Conservation (phyloP, 2,888 invertebrate species). For the Marronus borbonicus region DNA sequence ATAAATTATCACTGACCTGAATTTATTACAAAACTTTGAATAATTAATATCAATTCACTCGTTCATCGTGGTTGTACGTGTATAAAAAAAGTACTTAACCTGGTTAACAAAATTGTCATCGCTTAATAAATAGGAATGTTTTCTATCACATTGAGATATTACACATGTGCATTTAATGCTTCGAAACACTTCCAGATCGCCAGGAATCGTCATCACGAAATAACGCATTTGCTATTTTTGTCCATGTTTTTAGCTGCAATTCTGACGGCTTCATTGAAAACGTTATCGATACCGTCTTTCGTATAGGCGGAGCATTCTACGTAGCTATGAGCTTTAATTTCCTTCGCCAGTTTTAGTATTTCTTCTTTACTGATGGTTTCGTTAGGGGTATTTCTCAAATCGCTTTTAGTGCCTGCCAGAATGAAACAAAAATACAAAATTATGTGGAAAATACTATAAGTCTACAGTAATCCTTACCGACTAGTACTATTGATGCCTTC, state of each 20-base stretch:
- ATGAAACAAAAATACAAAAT: neutral
- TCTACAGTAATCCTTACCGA: conserved; percentile 36
- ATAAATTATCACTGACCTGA: neutral
- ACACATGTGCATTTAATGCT: neutral
- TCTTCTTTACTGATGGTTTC: conserved; percentile 37
- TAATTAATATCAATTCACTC: neutral
- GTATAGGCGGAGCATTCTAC: conserved; percentile 65
- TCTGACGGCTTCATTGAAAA: conserved; percentile 64
- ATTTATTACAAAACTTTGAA: neutral
- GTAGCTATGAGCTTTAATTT: conserved; percentile 61
- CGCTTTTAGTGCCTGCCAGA: conserved; percentile 31
- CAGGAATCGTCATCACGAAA: conserved; percentile 2
- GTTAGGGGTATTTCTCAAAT: conserved; percentile 20
- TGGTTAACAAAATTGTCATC: too few species aligned
- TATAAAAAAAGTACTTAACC: neutral
- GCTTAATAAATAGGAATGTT: neutral
- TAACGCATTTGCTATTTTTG: conserved; percentile 16
- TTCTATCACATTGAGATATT: conserved; percentile 2
- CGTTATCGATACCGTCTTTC: conserved; percentile 61
- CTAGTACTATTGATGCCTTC: conserved; percentile 44
- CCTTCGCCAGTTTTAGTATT: conserved; percentile 26
- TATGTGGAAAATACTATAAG: neutral
- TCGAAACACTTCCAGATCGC: neutral
- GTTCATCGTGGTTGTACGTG: neutral
- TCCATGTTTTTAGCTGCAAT: conserved; percentile 47